A percentile compares a stretch with the other conserved stretches of the same genome.
These are phyloP conservation scores for Dendrolimus houi DNA, from an alignment of 2,888 invertebrate species.

Conservation along the genomic window DNA sequence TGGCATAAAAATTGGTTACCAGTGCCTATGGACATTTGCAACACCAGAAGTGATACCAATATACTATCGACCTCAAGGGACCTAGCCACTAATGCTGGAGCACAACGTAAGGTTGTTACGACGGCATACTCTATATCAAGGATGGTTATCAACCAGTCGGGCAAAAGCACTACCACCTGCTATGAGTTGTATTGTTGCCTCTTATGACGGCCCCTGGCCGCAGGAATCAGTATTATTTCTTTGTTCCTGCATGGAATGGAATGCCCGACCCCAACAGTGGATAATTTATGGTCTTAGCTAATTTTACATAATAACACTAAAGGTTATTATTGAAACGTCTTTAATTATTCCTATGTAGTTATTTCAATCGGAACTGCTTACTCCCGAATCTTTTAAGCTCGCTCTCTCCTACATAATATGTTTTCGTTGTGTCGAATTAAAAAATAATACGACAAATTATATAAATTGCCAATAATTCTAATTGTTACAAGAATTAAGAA, in stretches of 20 bases:
- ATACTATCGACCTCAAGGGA: neutral
- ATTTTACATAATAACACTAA: too few relatives aligned
- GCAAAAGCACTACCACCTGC: neutral
- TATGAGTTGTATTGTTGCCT: neutral
- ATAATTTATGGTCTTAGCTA: too few relatives aligned
- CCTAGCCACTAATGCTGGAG: neutral
- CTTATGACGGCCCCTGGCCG: neutral
- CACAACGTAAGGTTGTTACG: neutral
- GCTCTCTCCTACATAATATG: too few relatives aligned
- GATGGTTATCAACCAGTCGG: neutral
- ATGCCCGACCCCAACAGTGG: too few relatives aligned
- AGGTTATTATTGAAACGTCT: too few relatives aligned
- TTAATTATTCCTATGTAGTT: too few relatives aligned
- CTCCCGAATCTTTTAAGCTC: too few relatives aligned
- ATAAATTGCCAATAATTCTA: too few relatives aligned
- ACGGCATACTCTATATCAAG: neutral
- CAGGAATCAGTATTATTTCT: neutral
- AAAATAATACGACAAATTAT: too few relatives aligned
- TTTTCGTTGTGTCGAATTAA: too few relatives aligned
- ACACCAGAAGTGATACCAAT: neutral
- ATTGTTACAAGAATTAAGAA: too few relatives aligned
- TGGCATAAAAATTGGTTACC: neutral
- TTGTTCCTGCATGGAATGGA: neutral
- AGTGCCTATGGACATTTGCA: neutral
- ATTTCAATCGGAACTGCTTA: too few relatives aligned